Percentiles rank a stretch among this genome's conserved stretches.
These are phyloP conservation scores for Abramis brama DNA, from an alignment of 2,113 vertebrate species.

Conservation along the genomic window DNA sequence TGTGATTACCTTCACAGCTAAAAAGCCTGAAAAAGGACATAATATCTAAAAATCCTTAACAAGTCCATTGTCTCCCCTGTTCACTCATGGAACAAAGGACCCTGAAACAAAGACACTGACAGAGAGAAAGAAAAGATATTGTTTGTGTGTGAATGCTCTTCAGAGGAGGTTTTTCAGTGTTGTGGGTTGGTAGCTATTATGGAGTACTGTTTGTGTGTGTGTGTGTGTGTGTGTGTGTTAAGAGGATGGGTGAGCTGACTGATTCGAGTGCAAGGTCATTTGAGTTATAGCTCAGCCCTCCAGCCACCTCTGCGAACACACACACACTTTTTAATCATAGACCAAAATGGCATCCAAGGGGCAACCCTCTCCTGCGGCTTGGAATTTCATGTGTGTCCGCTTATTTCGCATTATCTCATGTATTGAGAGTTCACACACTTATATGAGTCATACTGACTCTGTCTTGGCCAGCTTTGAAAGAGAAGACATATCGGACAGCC, in stretches of 20 bases:
- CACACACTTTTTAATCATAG: conserved; percentile 46
- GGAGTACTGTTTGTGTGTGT: conserved; percentile 9
- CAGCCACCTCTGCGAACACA: conserved; percentile 34
- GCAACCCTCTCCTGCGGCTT: conserved; percentile 25
- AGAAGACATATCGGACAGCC: conserved; percentile 32
- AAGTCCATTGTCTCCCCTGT: not conserved
- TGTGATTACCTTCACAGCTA: not conserved
- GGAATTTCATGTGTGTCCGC: not conserved
- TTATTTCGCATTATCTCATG: conserved; percentile 25
- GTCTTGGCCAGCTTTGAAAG: conserved; percentile 26
- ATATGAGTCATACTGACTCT: conserved; percentile 14
- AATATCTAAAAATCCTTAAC: conserved; percentile 6
- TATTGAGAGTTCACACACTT: conserved; percentile 15
- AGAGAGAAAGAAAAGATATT: conserved; percentile 19
- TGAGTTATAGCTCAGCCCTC: conserved; percentile 33
- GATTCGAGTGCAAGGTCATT: conserved; percentile 34
- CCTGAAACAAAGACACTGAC: not conserved
- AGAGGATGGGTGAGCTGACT: conserved; percentile 7
- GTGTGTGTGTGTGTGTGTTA: not conserved
- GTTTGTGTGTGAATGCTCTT: not conserved
- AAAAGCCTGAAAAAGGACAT: not conserved
- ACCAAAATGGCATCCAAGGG: conserved; percentile 34
- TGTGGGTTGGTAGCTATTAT: not conserved
- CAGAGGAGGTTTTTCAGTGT: not conserved
- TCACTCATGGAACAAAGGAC: not conserved